Evolutionary conservation across 2,888 invertebrate genomes (phyloP), one percentile per base, ranked within the genome.

Genomic region (Ariolimax columbianus): DNA sequence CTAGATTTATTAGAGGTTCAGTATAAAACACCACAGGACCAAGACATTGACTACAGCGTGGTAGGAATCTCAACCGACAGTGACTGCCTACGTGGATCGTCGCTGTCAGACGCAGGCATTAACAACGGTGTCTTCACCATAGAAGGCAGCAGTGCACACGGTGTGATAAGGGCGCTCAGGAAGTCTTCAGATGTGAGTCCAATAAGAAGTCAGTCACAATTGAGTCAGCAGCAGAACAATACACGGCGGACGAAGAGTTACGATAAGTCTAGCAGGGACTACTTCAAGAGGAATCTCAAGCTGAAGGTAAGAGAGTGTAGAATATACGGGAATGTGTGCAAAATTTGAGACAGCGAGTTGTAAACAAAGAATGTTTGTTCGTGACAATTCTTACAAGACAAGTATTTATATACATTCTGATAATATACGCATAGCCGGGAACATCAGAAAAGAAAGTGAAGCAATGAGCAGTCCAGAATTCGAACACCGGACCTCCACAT

Each of bases 211-310:
- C 77, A 33, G 51, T n/a, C 36, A 38, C 81, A 55, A 1, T 2
- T 23, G 30, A 72, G 73, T 17, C 63, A 73, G 19, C 82, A 75
- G 55, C 77, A 63, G 26, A 84, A 86, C 40, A 86, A 82, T 59
- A 83, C 77, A 33, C 83, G 83, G 0, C 83, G 86, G 43, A 77
- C 77, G 7, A 59, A 38, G 26, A 84, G 84, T n/a, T 84, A 78
- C 33, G 80, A 84, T 26, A 80, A 63, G 33, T 55, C 68, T 26
- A 75, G 75, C n/a, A 72, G 86, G 30, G 88, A 89, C 78, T 89
- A 89, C 68, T 89, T 87, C 73, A 86, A 89, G 80, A 77, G 88
- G 51, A 88, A 88, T 47, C 81, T 89, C 26, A 82, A 81, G 63
- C 73, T 89, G 51, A 89, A 89, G 87, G 87, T 82, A 55, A 75